Evolutionary conservation across 2,888 invertebrate genomes (phyloP).

Genomic region (Trilocha varians): DNA sequence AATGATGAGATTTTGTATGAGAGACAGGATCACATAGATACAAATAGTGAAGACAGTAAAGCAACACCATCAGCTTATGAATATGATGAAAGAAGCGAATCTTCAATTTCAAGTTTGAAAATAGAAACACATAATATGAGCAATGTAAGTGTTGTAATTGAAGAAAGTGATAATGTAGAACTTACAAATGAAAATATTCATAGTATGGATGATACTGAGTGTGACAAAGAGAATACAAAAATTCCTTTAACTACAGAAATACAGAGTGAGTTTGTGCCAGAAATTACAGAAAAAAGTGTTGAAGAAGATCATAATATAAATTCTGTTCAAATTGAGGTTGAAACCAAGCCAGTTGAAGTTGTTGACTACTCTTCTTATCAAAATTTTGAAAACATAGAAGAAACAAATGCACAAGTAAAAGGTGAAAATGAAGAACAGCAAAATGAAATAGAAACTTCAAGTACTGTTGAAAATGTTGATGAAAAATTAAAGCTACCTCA

Average conservation of each 20-base stretch:
- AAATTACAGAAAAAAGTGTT: conserved; percentile 18
- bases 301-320: conserved; percentile 19
- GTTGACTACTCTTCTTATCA: conserved; percentile 27
- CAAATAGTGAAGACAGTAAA: conserved; percentile 58
- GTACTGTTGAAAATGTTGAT: conserved; percentile 29
- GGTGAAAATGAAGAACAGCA: conserved; percentile 19
- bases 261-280: conserved; percentile 38
- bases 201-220: conserved; percentile 20
- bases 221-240: conserved; percentile 19
- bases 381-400: conserved; percentile 33
- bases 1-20: conserved; percentile 41
- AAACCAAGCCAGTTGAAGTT: conserved; percentile 9
- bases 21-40: conserved; percentile 46
- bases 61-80: conserved; percentile 51
- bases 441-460: conserved; percentile 23
- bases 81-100: conserved; percentile 58
- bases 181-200: conserved; percentile 17
- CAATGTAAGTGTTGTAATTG: conserved; percentile 27
- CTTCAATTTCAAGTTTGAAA: conserved; percentile 50
- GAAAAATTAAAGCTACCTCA: conserved; percentile 38
- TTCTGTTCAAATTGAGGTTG: conserved; percentile 11
- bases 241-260: conserved; percentile 18
- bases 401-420: conserved; percentile 26
- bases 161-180: conserved; percentile 24
- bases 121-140: conserved; percentile 45